phyloP scores from a whole-genome alignment of 2,797 vertebrate species.

The Rhinogobio ventralis region DNA sequence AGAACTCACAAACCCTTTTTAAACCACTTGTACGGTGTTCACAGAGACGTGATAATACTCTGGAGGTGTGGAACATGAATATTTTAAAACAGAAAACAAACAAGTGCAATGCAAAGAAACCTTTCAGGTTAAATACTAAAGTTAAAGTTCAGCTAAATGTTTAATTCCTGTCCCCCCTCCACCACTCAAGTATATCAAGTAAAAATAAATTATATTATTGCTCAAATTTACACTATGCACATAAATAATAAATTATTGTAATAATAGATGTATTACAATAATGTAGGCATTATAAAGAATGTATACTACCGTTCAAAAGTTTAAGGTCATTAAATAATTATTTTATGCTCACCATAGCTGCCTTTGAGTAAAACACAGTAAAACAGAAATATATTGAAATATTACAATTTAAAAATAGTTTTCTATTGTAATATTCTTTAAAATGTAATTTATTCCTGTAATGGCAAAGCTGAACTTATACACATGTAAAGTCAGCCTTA shows the following conservation, averaged over 20 bases:
- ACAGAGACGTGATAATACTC: conserved; percentile 11
- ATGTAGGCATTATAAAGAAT: background rate
- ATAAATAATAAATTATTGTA: background rate
- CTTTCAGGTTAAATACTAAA: conserved; percentile 2
- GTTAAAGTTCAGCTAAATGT: background rate
- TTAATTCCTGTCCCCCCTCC: background rate
- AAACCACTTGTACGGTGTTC: background rate
- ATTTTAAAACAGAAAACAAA: conserved; percentile 4
- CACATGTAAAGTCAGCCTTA: background rate
- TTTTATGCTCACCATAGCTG: background rate
- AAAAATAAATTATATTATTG: background rate
- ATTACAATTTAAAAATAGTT: background rate
- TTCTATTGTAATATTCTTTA: background rate
- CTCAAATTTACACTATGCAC: background rate
- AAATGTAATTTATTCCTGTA: background rate
- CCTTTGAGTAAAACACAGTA: background rate
- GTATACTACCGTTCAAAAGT: background rate
- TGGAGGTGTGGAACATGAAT: background rate
- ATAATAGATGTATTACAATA: background rate
- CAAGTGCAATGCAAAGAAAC: background rate
- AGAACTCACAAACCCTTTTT: background rate
- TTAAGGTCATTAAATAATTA: background rate
- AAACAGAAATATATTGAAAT: background rate
- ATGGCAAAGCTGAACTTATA: background rate
- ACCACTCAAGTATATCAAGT: background rate